Evolutionary conservation across 1,140 invertebrate species (phyloP), one percentile per base, ranked within the genome.

Genomic region (Brachionus sp.): DNA sequence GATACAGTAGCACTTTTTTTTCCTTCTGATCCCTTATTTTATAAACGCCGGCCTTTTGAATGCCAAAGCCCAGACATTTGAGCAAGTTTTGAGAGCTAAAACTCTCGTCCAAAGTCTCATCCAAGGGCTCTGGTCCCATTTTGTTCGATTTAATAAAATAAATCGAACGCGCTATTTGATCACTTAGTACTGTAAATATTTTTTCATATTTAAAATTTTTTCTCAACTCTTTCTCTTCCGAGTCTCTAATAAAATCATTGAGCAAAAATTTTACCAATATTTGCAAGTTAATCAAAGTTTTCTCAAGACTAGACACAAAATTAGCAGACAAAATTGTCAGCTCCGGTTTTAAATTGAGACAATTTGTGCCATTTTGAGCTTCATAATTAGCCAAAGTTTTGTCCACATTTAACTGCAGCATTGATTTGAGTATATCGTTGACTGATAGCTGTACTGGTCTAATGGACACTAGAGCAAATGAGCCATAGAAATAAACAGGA

Each of bases 11-110:
- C 16, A 57, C 35, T 57, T 80, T 62, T 62, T 80, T 66, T n/a
- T 62, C 62, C n/a, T 80, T 66, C 35, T 80, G 25, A 5, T 66
- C 62, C 19, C 77, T 23, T 19, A 66, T 80, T 19, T 16, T 57
- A 62, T 80, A 57, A 1, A 80, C 50, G 3, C 13, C 57, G 9
- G n/a, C 29, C 9, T 37, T 37, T 37, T 80, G 77, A 25, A 80
- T 80, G 39, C 77, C 57, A 39, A 80, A 80, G 13, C 77, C 77
- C 4, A 80, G 12, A 2, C 77, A 80, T 62, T 66, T 80, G 4
- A 80, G 29, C 33, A 80, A 25, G 42, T 80, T 66, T 66, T 29
- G 39, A 80, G 50, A 42, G 7, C 35, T 66, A 10, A 39, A 39
- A 25, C 57, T 39, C 29, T 42, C 50, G 13, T 80, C n/a, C 37